Percentiles rank a stretch among this genome's conserved stretches.
Evolutionary conservation across 2,113 vertebrate genomes (phyloP).

Genomic region (Phocoena sinus): DNA sequence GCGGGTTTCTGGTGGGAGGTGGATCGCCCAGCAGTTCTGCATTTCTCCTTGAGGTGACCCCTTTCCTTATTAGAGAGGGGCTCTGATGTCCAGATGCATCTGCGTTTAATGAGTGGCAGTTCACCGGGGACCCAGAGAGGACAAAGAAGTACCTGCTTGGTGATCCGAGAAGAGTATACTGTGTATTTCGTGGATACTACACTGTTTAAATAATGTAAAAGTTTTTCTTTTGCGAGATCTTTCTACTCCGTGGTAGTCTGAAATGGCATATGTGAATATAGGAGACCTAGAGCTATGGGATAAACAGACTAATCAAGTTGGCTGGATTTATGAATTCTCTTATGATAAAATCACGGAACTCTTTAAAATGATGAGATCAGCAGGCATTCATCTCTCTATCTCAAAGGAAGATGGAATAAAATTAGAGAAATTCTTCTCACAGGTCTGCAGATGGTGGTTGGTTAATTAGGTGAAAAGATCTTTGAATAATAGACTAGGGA

Average conservation of each 20-base stretch:
- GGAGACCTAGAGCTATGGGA: neutral
- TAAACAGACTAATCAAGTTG: neutral
- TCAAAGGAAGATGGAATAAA: constrained; percentile 17
- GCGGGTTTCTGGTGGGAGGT: constrained; percentile 66
- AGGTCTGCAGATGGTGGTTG: neutral
- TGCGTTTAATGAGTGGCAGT: constrained; percentile 57
- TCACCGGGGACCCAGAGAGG: constrained; percentile 53
- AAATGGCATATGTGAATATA: neutral
- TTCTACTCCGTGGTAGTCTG: neutral
- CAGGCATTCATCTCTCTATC: neutral
- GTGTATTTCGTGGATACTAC: neutral
- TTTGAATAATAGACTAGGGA: neutral
- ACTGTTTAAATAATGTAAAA: constrained; percentile 28
- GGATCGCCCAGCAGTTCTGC: constrained; percentile 49
- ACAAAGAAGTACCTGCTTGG: constrained; percentile 18
- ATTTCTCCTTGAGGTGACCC: constrained; percentile 70
- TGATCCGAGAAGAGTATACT: neutral
- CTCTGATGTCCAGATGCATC: neutral
- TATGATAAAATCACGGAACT: neutral
- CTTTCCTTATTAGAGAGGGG: constrained; percentile 52
- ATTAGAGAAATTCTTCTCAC: neutral
- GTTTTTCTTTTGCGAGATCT: neutral
- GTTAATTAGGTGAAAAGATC: constrained; percentile 10
- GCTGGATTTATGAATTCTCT: neutral
- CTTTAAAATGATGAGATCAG: constrained; percentile 22